These are phyloP conservation scores for Podotricha telesiphe DNA, from an alignment of 2,888 invertebrate species.

Conservation along the genomic window DNA sequence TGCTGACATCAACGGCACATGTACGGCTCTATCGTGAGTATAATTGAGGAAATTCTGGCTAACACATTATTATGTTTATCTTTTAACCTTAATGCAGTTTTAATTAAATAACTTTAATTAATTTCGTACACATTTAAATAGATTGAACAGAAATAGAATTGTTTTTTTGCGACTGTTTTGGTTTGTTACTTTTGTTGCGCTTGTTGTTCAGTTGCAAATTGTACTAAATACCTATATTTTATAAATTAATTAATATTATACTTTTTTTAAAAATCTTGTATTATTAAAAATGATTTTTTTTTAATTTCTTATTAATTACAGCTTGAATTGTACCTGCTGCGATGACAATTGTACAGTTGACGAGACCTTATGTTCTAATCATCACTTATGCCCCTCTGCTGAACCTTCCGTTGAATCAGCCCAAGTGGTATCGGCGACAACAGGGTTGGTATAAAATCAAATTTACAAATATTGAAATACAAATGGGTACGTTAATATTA, in stretches of 20 bases:
- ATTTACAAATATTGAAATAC: not conserved
- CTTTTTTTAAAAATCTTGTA: too few species aligned
- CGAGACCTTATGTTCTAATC: slow-evolving; percentile 53
- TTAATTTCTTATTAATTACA: slow-evolving; percentile 48
- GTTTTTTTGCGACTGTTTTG: too few species aligned
- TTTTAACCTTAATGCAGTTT: not conserved
- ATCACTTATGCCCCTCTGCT: slow-evolving; percentile 17
- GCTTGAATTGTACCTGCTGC: slow-evolving; percentile 57
- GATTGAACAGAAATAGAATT: too few species aligned
- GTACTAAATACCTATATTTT: too few species aligned
- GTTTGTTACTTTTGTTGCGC: too few species aligned
- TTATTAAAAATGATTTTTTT: too few species aligned
- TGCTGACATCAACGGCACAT: slow-evolving; percentile 51
- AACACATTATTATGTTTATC: too few species aligned
- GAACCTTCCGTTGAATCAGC: slow-evolving; percentile 44
- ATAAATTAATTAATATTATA: too few species aligned
- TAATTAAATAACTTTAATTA: not conserved
- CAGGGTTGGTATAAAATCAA: slow-evolving; percentile 49
- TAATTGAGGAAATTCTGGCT: too few species aligned
- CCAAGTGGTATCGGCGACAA: slow-evolving; percentile 48
- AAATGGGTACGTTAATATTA: too few species aligned
- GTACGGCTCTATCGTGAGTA: slow-evolving; percentile 56
- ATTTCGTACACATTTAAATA: not conserved
- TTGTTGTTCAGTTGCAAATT: too few species aligned
- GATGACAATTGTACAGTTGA: slow-evolving; percentile 50